Evolutionary conservation across 1,140 invertebrate genomes (phyloP).

Genomic region (Drosophila nikananu): DNA sequence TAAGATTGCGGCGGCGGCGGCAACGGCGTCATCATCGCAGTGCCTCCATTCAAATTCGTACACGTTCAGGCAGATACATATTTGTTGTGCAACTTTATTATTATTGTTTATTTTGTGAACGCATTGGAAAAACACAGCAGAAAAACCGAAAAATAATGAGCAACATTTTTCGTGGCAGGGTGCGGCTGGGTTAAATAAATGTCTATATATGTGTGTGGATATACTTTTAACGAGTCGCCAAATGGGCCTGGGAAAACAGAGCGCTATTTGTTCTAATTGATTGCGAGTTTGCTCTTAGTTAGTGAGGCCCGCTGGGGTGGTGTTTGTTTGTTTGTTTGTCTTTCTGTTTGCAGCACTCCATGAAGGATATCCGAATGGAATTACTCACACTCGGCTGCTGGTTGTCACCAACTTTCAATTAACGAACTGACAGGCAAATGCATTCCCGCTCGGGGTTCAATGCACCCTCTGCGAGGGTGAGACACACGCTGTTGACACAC

Average conservation of each 20-base stretch:
- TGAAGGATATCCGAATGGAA: constrained; percentile 45
- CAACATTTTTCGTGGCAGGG: constrained; percentile 39
- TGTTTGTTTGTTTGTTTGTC: constrained; percentile 24
- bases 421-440: constrained; percentile 56
- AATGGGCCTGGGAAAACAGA: constrained; percentile 41
- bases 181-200: constrained; percentile 19
- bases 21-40: constrained; percentile 11
- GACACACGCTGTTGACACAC: constrained; percentile 45
- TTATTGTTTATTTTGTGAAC: constrained; percentile 43
- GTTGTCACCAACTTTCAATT: constrained; percentile 59
- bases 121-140: constrained; percentile 44
- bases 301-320: constrained; percentile 8
- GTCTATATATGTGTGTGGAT: not conserved
- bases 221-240: constrained; percentile 41
- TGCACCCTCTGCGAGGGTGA: constrained; percentile 26
- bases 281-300: constrained; percentile 38
- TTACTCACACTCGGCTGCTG: constrained; percentile 40
- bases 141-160: constrained; percentile 50
- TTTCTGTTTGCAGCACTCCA: constrained; percentile 23
- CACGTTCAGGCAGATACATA: constrained; percentile 22
- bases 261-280: constrained; percentile 48
- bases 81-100: constrained; percentile 53
- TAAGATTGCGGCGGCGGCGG: constrained; percentile 21
- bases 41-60: constrained; percentile 46
- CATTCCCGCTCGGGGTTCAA: constrained; percentile 49